A percentile compares a stretch with the other conserved stretches of the same genome.
Evolutionary conservation across 1,140 invertebrate species (phyloP).

Genomic region (Coelopa frigida): DNA sequence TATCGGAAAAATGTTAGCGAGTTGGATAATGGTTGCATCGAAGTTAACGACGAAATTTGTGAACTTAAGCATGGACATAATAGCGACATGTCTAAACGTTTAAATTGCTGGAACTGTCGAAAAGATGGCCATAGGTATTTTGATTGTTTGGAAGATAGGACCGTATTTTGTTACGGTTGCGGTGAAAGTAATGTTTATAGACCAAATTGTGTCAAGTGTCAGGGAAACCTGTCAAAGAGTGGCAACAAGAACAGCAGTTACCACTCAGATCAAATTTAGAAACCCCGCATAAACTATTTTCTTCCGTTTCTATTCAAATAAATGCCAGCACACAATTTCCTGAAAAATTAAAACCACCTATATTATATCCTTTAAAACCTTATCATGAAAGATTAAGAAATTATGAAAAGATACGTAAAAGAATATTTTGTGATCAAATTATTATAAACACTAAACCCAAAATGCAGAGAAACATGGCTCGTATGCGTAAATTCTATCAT

Average conservation of each 20-base stretch:
- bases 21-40: too few relatives aligned
- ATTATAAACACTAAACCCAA: not conserved
- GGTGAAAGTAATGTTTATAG: constrained; percentile 5
- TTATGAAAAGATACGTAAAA: not conserved
- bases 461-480: not conserved
- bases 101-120: constrained; percentile 15
- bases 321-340: too few relatives aligned
- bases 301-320: not conserved
- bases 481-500: too few relatives aligned
- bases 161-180: constrained; percentile 13
- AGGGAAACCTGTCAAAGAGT: not conserved
- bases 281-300: not conserved
- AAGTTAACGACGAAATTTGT: too few relatives aligned
- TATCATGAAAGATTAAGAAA: constrained; percentile 4
- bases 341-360: too few relatives aligned
- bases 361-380: too few relatives aligned
- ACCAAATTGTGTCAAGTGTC: constrained; percentile 1
- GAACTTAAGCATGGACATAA: too few relatives aligned
- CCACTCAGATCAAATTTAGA: not conserved
- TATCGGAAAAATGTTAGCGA: too few relatives aligned
- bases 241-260: not conserved
- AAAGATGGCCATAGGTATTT: constrained; percentile 8
- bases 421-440: constrained; percentile 2
- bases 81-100: too few relatives aligned
- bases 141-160: constrained; percentile 10